phyloP scores from a whole-genome alignment of 2,888 invertebrate species.

The Labia minor region DNA sequence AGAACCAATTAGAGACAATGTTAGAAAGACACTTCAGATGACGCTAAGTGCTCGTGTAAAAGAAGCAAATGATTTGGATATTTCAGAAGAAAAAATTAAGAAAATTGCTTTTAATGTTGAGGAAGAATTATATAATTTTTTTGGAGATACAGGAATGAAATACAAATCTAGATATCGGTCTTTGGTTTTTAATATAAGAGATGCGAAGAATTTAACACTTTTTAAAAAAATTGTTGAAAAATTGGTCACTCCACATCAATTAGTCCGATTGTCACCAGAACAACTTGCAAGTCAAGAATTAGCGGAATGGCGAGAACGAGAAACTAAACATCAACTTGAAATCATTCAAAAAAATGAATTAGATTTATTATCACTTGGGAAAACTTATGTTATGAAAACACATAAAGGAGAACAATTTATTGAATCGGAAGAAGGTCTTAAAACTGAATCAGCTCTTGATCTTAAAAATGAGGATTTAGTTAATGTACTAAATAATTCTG shows the following conservation, averaged over 20 bases:
- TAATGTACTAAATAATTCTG: slow-evolving; percentile 46
- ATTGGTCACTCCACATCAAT: slow-evolving; percentile 64
- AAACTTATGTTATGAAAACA: slow-evolving; percentile 80
- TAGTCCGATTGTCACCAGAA: slow-evolving; percentile 79
- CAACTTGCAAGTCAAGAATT: slow-evolving; percentile 89
- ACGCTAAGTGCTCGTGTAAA: slow-evolving; percentile 46
- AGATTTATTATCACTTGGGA: slow-evolving; percentile 64
- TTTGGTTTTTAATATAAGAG: slow-evolving; percentile 84
- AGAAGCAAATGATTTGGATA: too few relatives aligned
- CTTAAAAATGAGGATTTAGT: slow-evolving; percentile 45
- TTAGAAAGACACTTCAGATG: slow-evolving; percentile 60
- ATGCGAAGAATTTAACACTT: slow-evolving; percentile 78
- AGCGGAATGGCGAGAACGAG: slow-evolving; percentile 87
- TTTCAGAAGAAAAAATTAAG: too few relatives aligned
- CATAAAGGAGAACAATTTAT: slow-evolving; percentile 71
- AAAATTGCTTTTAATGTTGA: too few relatives aligned
- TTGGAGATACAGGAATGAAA: slow-evolving; percentile 68
- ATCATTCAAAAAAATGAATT: slow-evolving; percentile 83
- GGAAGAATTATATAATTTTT: slow-evolving; percentile 68
- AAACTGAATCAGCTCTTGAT: slow-evolving; percentile 32
- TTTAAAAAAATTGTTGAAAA: slow-evolving; percentile 65
- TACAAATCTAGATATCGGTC: slow-evolving; percentile 88
- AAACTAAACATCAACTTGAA: slow-evolving; percentile 79
- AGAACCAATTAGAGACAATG: slow-evolving; percentile 69
- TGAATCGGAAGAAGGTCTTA: slow-evolving; percentile 34